Percentiles rank a stretch among this genome's conserved stretches.
These are phyloP conservation scores for Carlito syrichta DNA, from an alignment of 2,113 vertebrate genomes.

Conservation along the genomic window DNA sequence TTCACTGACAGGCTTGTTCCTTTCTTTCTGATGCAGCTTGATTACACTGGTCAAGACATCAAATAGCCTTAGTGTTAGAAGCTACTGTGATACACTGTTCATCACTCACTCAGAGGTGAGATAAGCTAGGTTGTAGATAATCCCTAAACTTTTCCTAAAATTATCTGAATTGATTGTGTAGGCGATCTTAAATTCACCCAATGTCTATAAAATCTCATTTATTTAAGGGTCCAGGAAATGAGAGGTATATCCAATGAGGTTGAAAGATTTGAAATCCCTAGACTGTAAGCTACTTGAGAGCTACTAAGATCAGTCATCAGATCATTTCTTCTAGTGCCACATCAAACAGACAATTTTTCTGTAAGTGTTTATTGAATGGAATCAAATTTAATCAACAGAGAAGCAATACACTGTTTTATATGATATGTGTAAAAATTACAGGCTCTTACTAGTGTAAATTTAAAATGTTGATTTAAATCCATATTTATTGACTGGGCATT, in stretches of 20 bases:
- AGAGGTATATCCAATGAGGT: not conserved
- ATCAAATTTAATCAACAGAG: slow-evolving; percentile 29
- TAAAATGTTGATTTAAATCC: slow-evolving; percentile 14
- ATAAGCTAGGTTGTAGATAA: not conserved
- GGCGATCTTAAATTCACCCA: not conserved
- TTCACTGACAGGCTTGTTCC: slow-evolving; percentile 64
- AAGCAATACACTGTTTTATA: slow-evolving; percentile 17
- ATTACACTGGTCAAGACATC: slow-evolving; percentile 29
- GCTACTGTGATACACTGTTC: not conserved
- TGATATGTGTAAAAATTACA: slow-evolving; percentile 1
- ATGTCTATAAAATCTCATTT: not conserved
- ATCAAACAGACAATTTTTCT: not conserved
- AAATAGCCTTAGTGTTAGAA: slow-evolving; percentile 41
- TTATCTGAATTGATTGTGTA: not conserved
- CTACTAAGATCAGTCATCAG: not conserved
- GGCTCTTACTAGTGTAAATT: not conserved
- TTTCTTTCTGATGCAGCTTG: slow-evolving; percentile 60
- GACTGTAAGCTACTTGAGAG: not conserved
- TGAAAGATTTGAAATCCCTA: not conserved
- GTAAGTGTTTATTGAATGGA: not conserved
- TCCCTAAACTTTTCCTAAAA: not conserved
- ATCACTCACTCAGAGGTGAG: not conserved
- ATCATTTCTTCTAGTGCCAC: not conserved
- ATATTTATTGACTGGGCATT: not conserved
- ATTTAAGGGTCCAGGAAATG: not conserved